Evolutionary conservation across 2,888 invertebrate species (phyloP).

Genomic region (Cabera pusaria): DNA sequence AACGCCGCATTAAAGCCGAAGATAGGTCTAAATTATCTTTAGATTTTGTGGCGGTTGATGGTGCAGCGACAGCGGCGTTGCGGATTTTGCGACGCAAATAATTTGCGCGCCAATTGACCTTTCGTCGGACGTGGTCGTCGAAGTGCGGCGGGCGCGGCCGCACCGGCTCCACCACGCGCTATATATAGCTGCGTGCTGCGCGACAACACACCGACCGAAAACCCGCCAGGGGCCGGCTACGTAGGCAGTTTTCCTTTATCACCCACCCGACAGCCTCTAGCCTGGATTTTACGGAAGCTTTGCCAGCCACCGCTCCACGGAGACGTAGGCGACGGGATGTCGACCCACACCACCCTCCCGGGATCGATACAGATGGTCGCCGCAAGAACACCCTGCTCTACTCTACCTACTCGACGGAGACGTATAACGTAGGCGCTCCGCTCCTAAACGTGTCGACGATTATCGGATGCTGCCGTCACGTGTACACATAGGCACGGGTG

Average conservation of each 20-base stretch:
- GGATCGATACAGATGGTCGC: conserved; percentile 80
- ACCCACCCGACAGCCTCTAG: conserved; percentile 76
- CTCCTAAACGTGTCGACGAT: conserved; percentile 42
- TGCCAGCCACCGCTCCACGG: conserved; percentile 65
- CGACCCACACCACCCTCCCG: conserved; percentile 77
- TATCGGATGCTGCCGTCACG: conserved; percentile 34
- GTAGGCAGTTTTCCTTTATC: conserved; percentile 80
- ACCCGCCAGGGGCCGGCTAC: conserved; percentile 77
- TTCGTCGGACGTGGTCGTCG: conserved; percentile 74
- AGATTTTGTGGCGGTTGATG: conserved; percentile 40
- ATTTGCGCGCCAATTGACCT: conserved; percentile 83
- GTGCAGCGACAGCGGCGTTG: conserved; percentile 55
- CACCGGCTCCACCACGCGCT: conserved; percentile 73
- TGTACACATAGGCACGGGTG: background rate
- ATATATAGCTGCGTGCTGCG: conserved; percentile 75
- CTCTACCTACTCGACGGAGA: conserved; percentile 42
- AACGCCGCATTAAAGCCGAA: conserved; percentile 28
- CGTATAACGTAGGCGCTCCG: conserved; percentile 47
- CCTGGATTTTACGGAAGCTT: conserved; percentile 74
- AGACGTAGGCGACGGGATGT: conserved; percentile 73
- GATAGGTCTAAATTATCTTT: conserved; percentile 34
- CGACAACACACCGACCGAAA: conserved; percentile 71
- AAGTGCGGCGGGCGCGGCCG: conserved; percentile 63
- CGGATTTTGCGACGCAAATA: conserved; percentile 81
- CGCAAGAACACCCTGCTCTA: conserved; percentile 64